Evolutionary conservation across 2,888 invertebrate species (phyloP).

Genomic region (Diplazon laetatorius): DNA sequence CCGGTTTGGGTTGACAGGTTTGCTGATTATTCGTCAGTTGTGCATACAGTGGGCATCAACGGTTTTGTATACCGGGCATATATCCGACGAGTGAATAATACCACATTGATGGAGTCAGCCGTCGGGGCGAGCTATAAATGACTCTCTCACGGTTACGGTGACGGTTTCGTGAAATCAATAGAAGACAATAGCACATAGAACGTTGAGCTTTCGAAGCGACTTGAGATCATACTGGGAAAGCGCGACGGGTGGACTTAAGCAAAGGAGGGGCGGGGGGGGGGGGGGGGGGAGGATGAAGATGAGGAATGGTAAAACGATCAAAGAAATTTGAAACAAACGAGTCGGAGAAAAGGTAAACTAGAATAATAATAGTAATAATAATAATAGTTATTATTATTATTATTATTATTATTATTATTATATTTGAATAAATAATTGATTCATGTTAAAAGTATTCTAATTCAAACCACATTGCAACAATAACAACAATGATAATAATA

Average conservation of each 20-base stretch:
- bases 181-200: slow-evolving; percentile 60
- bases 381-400: too few species aligned
- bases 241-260: too few species aligned
- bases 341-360: too few species aligned
- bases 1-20: too few species aligned
- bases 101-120: slow-evolving; percentile 35
- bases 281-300: slow-evolving; percentile 13
- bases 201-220: slow-evolving; percentile 41
- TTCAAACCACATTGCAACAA: too few species aligned
- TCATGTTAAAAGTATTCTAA: too few species aligned
- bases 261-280: slow-evolving; percentile 5
- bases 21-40: neutral
- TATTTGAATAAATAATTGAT: too few species aligned
- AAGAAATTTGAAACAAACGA: neutral
- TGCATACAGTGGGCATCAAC: neutral
- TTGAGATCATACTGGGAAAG: too few species aligned
- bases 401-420: too few species aligned
- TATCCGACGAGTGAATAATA: slow-evolving; percentile 8
- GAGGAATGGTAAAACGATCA: too few species aligned
- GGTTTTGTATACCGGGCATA: neutral
- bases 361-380: too few species aligned
- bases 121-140: slow-evolving; percentile 33
- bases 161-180: slow-evolving; percentile 60
- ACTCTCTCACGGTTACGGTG: slow-evolving; percentile 39
- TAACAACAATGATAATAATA: too few species aligned